Conservation (phyloP, 35 echinoderm and acorn worm species). For the Lytechinus pictus region DNA sequence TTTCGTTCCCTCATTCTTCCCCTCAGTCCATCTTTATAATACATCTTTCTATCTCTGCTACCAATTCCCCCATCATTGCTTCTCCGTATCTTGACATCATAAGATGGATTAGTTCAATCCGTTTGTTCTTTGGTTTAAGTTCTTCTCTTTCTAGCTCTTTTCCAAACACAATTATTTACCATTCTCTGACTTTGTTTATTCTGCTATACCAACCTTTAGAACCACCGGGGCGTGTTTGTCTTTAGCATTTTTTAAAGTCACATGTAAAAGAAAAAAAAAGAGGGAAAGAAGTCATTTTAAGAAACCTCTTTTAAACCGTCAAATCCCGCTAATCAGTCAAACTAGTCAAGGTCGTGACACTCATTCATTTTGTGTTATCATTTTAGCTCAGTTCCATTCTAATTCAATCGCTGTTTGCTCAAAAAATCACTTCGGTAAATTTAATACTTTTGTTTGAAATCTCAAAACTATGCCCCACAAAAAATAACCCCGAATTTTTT, state of each 20-base stretch:
- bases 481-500: background rate
- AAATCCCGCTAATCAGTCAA: background rate
- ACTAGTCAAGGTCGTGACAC: conserved; percentile 36
- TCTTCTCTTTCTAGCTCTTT: conserved; percentile 32
- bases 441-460: background rate
- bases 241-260: conserved; percentile 44
- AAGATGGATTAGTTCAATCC: conserved; percentile 46
- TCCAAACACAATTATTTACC: conserved; percentile 52
- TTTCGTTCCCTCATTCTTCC: background rate
- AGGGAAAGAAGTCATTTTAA: conserved; percentile 21
- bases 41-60: background rate
- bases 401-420: background rate
- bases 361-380: background rate
- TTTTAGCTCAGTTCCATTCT: conserved; percentile 3
- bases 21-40: background rate
- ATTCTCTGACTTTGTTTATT: conserved; percentile 22
- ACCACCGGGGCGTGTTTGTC: conserved; percentile 47
- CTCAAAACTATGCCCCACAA: background rate
- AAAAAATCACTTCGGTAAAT: background rate
- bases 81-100: conserved; percentile 22
- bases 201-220: background rate
- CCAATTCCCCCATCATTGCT: background rate
- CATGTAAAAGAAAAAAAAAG: conserved; percentile 4
- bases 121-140: conserved; percentile 49
- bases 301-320: background rate